Percentiles rank a stretch among this genome's conserved stretches.
Evolutionary conservation across 2,113 vertebrate species (phyloP).

Genomic region (Leucoraja erinaceus): DNA sequence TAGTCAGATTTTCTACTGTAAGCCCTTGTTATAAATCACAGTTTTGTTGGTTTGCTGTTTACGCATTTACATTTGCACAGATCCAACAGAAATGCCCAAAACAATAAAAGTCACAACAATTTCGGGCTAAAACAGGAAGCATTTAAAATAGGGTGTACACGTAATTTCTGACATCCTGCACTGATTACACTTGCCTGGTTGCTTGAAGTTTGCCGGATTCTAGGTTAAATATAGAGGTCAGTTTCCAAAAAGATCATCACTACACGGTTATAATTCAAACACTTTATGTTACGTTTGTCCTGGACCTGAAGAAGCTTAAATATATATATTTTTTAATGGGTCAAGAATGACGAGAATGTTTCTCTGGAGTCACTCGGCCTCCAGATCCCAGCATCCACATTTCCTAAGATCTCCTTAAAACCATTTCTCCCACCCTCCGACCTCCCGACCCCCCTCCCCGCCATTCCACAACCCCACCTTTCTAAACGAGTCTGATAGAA

Average conservation of each 20-base stretch:
- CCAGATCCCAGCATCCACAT: background rate
- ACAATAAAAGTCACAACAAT: background rate
- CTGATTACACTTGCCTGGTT: background rate
- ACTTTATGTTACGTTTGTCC: background rate
- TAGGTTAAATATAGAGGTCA: background rate
- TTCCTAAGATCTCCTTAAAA: background rate
- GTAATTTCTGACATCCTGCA: background rate
- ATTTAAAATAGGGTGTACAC: background rate
- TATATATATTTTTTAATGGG: no score
- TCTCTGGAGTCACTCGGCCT: background rate
- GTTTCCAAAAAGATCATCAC: background rate
- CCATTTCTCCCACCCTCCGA: background rate
- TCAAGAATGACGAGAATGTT: no score
- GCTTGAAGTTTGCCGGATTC: background rate
- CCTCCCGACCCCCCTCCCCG: no score
- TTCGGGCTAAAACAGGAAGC: background rate
- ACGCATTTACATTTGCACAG: no score
- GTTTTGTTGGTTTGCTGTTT: background rate
- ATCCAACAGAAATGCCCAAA: background rate
- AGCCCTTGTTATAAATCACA: background rate
- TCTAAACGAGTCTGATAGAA: no score
- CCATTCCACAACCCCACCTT: no score
- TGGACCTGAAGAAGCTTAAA: background rate
- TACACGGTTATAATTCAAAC: background rate
- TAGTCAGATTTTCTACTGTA: background rate